These are phyloP conservation scores for Biston stratarius DNA, from an alignment of 2,888 invertebrate genomes.

Conservation along the genomic window DNA sequence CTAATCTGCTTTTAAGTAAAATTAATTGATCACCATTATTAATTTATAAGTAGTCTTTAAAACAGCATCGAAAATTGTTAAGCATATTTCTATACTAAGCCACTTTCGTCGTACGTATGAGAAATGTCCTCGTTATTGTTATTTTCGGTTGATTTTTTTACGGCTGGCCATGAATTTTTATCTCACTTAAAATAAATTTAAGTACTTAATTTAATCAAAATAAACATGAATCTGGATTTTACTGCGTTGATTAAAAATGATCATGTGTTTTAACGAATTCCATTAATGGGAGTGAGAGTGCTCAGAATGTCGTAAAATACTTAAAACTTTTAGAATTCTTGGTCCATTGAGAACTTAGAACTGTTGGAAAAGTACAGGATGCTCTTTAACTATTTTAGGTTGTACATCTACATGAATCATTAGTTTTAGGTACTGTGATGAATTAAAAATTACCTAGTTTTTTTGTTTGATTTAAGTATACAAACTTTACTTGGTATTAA, in stretches of 20 bases:
- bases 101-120: no score
- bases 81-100: no score
- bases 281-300: conserved; percentile 60
- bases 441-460: neutral
- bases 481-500: no score
- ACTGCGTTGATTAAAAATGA: conserved; percentile 42
- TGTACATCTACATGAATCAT: no score
- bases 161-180: conserved; percentile 26
- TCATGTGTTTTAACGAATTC: conserved; percentile 57
- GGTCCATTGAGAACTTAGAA: conserved; percentile 29
- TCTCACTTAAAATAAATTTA: conserved; percentile 22
- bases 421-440: no score
- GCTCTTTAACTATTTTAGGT: neutral
- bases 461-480: no score
- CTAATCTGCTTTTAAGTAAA: no score
- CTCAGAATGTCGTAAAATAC: conserved; percentile 63
- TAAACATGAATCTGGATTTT: conserved; percentile 38
- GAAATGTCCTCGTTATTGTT: neutral
- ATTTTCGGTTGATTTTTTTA: conserved; percentile 21
- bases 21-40: no score
- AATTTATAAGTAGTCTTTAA: no score
- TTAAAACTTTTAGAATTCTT: conserved; percentile 52
- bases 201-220: conserved; percentile 40
- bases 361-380: conserved; percentile 41
- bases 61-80: no score